A percentile compares a stretch with the other conserved stretches of the same genome.
These are phyloP conservation scores for Cyprinodon tularosa DNA, from an alignment of 2,113 vertebrate genomes.

Conservation along the genomic window DNA sequence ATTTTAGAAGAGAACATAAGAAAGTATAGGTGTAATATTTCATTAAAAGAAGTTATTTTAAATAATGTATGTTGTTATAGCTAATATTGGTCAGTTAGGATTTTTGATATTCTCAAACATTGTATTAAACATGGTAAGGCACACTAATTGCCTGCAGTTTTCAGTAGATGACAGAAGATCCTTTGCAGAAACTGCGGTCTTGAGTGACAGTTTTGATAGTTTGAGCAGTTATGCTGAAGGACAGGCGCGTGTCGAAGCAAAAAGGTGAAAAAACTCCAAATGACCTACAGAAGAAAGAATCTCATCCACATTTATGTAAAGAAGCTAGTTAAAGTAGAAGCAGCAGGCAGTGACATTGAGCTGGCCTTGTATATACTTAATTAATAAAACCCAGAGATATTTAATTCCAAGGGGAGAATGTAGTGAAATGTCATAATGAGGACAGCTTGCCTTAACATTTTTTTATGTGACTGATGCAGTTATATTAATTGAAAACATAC, in stretches of 20 bases:
- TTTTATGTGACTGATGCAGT: background rate
- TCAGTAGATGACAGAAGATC: slow-evolving; percentile 12
- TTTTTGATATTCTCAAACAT: background rate
- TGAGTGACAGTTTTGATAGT: slow-evolving; percentile 33
- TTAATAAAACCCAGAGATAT: background rate
- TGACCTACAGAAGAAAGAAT: slow-evolving; percentile 15
- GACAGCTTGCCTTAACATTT: background rate
- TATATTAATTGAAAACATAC: background rate
- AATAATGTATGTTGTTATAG: slow-evolving; percentile 1
- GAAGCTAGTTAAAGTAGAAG: background rate
- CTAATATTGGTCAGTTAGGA: background rate
- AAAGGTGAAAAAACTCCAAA: slow-evolving; percentile 25
- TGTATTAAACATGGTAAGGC: background rate
- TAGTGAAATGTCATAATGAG: background rate
- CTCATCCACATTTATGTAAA: background rate
- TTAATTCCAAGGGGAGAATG: background rate
- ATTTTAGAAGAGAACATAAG: slow-evolving; percentile 9
- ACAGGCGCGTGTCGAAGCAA: slow-evolving; percentile 1
- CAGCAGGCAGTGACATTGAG: background rate
- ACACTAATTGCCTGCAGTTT: background rate
- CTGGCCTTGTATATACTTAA: background rate
- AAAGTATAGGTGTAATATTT: background rate
- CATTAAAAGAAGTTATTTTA: background rate
- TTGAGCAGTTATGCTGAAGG: slow-evolving; percentile 18
- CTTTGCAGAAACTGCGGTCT: background rate